Conservation (phyloP, 2,113 vertebrate genomes). For the Herpetotheres cachinnans region DNA sequence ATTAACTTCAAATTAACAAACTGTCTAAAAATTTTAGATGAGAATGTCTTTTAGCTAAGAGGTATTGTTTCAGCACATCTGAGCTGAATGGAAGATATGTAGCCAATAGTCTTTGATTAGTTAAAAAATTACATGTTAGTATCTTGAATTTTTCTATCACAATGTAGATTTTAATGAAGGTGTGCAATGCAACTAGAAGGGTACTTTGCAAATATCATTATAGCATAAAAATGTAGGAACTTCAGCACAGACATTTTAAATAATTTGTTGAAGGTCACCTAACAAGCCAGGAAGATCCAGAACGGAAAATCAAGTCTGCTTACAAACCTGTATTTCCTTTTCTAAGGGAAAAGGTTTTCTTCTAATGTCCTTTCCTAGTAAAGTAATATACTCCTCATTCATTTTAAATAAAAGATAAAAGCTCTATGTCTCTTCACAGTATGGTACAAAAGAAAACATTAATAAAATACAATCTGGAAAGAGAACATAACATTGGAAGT, state of each 20-base stretch:
- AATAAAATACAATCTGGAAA: background rate
- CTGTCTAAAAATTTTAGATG: background rate
- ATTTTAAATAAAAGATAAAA: constrained; percentile 18
- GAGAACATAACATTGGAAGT: background rate
- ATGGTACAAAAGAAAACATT: background rate
- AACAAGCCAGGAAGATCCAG: background rate
- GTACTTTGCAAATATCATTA: background rate
- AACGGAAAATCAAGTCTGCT: background rate
- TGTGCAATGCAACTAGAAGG: fast-evolving
- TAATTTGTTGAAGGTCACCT: background rate
- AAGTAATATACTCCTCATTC: background rate
- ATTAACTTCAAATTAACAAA: background rate
- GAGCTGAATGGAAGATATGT: background rate
- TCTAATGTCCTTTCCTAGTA: background rate
- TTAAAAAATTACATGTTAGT: background rate
- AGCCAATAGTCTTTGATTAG: background rate
- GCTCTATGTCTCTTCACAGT: background rate
- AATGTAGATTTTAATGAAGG: background rate
- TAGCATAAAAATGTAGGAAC: background rate
- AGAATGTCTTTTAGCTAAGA: background rate
- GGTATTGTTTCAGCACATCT: background rate
- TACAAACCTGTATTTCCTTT: background rate
- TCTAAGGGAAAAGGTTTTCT: background rate
- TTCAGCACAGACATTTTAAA: background rate
- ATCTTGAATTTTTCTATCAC: background rate